Evolutionary conservation across 2,888 invertebrate genomes (phyloP).

Genomic region (Drosophila cognata): DNA sequence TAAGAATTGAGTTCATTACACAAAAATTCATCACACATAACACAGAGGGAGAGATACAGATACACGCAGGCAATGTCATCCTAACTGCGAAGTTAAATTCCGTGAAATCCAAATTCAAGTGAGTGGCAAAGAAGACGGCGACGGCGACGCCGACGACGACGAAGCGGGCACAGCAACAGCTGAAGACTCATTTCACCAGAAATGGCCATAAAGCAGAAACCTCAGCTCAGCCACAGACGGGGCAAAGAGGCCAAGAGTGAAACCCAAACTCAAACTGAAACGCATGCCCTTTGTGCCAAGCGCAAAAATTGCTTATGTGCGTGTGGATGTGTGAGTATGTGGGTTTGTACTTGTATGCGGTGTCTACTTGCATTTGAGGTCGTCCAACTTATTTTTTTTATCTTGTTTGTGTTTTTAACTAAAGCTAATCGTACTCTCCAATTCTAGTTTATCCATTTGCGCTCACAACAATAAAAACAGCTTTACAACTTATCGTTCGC

Average conservation of each 20-base stretch:
- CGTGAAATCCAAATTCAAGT: conserved; percentile 79
- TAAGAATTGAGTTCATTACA: conserved; percentile 59
- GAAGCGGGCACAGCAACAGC: conserved; percentile 55
- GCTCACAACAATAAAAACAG: not conserved
- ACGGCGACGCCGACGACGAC: conserved; percentile 18
- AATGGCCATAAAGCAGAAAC: conserved; percentile 76
- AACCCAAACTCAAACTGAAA: conserved; percentile 50
- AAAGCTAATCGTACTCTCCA: conserved; percentile 34
- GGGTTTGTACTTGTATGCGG: conserved; percentile 4
- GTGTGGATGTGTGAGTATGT: conserved; percentile 18
- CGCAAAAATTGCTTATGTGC: conserved; percentile 35
- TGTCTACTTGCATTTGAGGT: conserved; percentile 36
- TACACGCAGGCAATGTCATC: conserved; percentile 65
- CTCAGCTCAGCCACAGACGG: conserved; percentile 42
- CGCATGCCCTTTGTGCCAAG: conserved; percentile 57
- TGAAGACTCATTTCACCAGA: conserved; percentile 78
- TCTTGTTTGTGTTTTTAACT: not conserved
- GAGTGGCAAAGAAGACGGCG: conserved; percentile 57
- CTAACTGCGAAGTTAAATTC: conserved; percentile 77
- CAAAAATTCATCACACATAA: conserved; percentile 40
- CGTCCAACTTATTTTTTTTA: conserved; percentile 18
- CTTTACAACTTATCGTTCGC: not conserved
- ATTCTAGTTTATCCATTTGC: conserved; percentile 9
- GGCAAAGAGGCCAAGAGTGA: conserved; percentile 22
- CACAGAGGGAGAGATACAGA: conserved; percentile 25